A percentile compares a stretch with the other conserved stretches of the same genome.
Evolutionary conservation across 64 coral and sea anemone genomes (phyloP).

Genomic region (Trachythela sp.): DNA sequence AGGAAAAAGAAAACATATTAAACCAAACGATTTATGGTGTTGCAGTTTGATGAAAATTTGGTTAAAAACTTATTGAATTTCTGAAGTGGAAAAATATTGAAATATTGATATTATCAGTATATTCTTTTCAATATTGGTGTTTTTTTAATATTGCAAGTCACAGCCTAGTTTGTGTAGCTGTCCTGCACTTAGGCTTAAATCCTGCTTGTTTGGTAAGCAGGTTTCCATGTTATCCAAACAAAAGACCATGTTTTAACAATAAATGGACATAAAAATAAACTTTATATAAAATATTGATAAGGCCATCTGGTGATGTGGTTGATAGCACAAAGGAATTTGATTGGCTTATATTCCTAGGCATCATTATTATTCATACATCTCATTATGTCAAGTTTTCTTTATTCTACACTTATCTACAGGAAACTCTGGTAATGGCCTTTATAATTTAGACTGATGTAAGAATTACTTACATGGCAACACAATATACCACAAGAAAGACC

Average conservation of each 20-base stretch:
- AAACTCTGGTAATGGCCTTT: not conserved
- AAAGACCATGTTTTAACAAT: not conserved
- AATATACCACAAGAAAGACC: not conserved
- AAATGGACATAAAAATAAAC: not conserved
- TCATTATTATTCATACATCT: not conserved
- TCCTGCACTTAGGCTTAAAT: too few relatives aligned
- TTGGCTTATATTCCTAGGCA: not conserved
- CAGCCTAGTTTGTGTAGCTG: too few relatives aligned
- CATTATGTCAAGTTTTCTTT: not conserved
- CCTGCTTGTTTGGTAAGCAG: not conserved
- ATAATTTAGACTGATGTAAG: not conserved
- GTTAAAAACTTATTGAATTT: not conserved
- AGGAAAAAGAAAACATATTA: too few relatives aligned
- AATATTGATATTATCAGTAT: too few relatives aligned
- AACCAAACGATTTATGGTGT: too few relatives aligned
- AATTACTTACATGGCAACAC: not conserved
- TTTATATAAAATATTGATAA: not conserved
- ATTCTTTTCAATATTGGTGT: not conserved
- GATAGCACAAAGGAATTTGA: not conserved
- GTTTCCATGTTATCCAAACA: not conserved
- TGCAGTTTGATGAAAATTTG: not conserved
- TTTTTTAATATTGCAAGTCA: not conserved
- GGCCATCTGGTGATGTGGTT: not conserved
- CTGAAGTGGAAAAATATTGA: too few relatives aligned
- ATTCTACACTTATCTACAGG: conserved; percentile 1